These are phyloP conservation scores for Poecilia velifera DNA, from an alignment of 2,797 vertebrate genomes.

Conservation along the genomic window DNA sequence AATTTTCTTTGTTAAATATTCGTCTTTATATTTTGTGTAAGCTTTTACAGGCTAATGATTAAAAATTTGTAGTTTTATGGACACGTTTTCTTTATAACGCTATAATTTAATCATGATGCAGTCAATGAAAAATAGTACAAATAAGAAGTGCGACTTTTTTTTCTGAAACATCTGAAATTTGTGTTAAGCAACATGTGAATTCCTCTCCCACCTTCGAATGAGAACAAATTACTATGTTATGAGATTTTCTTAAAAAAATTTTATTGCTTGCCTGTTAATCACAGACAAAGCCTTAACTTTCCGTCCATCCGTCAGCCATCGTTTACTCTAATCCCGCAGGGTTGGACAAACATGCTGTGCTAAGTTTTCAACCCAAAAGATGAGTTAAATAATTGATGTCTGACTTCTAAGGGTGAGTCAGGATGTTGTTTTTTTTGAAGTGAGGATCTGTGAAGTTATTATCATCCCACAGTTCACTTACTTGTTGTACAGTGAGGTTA, in stretches of 20 bases:
- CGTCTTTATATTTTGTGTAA: background rate
- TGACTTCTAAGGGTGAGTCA: background rate
- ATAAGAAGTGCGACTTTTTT: background rate
- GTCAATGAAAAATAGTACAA: background rate
- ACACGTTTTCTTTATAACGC: background rate
- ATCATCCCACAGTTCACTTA: background rate
- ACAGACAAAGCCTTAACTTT: background rate
- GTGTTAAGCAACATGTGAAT: background rate
- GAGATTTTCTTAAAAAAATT: too few relatives aligned
- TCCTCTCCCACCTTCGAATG: background rate
- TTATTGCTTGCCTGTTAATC: background rate
- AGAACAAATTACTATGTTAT: background rate
- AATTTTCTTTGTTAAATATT: background rate
- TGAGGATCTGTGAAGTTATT: background rate
- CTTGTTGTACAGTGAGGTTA: background rate
- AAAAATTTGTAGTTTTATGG: background rate
- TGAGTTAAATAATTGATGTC: background rate
- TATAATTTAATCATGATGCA: background rate
- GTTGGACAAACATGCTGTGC: background rate
- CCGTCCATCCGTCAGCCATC: background rate
- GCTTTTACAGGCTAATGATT: background rate
- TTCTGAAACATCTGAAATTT: background rate
- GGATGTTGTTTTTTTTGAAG: background rate
- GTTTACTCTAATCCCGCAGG: background rate
- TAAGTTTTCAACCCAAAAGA: background rate